These are phyloP conservation scores for Lethrus apterus DNA, from an alignment of 1,140 invertebrate species.

Conservation along the genomic window DNA sequence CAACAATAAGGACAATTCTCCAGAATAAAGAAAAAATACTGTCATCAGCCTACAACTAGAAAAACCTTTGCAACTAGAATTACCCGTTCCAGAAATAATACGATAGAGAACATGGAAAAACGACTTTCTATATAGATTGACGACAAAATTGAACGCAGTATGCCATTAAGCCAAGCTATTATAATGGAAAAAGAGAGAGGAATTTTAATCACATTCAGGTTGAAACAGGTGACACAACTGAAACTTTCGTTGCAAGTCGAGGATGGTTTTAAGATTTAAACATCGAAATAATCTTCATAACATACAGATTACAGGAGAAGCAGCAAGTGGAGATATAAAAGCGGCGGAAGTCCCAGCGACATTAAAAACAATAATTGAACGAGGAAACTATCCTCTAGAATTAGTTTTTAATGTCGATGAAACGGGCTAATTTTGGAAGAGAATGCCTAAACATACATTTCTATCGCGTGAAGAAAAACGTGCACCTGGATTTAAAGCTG, in stretches of 20 bases:
- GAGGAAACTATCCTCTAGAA: not conserved
- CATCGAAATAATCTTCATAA: slow-evolving; percentile 37
- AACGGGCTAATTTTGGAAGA: slow-evolving; percentile 39
- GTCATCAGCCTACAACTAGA: slow-evolving; percentile 15
- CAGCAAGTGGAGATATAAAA: slow-evolving; percentile 31
- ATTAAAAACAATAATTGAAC: slow-evolving; percentile 10
- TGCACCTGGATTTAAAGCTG: slow-evolving; percentile 2
- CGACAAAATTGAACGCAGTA: not conserved
- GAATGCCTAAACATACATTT: slow-evolving; percentile 41
- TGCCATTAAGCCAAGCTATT: slow-evolving; percentile 3
- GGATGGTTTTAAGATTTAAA: slow-evolving; percentile 42
- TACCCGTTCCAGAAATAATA: slow-evolving; percentile 16
- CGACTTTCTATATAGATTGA: slow-evolving; percentile 1
- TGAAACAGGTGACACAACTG: no score
- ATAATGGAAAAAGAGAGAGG: not conserved
- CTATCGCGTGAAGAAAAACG: slow-evolving; percentile 38
- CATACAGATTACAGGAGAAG: slow-evolving; percentile 32
- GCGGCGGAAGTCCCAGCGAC: slow-evolving; percentile 22
- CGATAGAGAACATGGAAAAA: slow-evolving; percentile 5
- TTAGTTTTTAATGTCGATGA: slow-evolving; percentile 7
- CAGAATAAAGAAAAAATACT: slow-evolving; percentile 18
- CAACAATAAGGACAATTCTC: slow-evolving; percentile 17
- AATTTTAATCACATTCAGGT: not conserved
- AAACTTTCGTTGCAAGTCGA: slow-evolving; percentile 28
- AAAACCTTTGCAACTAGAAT: slow-evolving; percentile 15